A percentile compares a stretch with the other conserved stretches of the same genome.
Conservation (phyloP, 2,888 invertebrate species). For the Spilosoma lubricipeda region DNA sequence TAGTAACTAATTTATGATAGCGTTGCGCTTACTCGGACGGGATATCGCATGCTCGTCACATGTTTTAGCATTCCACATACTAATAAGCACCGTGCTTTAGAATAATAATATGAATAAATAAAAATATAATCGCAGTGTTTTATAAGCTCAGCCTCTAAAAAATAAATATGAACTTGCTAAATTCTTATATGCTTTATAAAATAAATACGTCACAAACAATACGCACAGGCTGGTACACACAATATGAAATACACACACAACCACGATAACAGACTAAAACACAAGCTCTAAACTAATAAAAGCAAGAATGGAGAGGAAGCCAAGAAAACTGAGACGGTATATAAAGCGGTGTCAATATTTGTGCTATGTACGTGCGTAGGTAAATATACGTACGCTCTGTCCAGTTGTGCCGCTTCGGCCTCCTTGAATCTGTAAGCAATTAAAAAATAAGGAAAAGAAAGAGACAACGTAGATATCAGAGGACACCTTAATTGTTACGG, state of each 20-base stretch:
- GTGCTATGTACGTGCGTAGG: conserved; percentile 72
- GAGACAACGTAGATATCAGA: conserved; percentile 73
- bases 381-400: conserved; percentile 92
- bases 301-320: conserved; percentile 63
- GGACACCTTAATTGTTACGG: conserved; percentile 66
- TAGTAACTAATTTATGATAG: neutral
- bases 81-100: neutral
- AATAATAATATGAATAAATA: neutral
- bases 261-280: conserved; percentile 37
- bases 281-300: conserved; percentile 49
- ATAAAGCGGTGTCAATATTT: conserved; percentile 59
- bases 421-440: conserved; percentile 94
- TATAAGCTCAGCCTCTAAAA: neutral
- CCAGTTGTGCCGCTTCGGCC: conserved; percentile 92
- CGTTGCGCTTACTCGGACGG: neutral
- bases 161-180: neutral
- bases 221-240: conserved; percentile 12
- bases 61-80: neutral
- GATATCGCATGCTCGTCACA: neutral
- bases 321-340: conserved; percentile 69
- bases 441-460: conserved; percentile 84
- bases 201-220: neutral
- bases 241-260: conserved; percentile 27
- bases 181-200: neutral
- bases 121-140: neutral